Conservation (phyloP, 2,113 vertebrate species). For the Recurvirostra avosetta region DNA sequence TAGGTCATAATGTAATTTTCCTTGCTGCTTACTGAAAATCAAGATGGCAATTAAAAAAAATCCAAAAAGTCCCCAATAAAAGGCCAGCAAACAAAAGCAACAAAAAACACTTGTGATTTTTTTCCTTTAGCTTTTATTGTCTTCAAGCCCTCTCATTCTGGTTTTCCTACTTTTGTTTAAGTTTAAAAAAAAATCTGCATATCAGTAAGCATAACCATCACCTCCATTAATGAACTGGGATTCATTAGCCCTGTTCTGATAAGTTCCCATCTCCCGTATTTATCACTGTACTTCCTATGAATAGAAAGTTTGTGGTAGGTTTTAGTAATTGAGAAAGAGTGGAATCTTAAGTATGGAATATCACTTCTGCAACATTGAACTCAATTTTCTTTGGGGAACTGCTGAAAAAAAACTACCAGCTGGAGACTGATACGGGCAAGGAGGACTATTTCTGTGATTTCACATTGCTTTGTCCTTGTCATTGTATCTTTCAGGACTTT, state of each 20-base stretch:
- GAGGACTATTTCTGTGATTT: background rate
- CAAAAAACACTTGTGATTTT: background rate
- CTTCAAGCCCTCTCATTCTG: background rate
- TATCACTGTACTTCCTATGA: background rate
- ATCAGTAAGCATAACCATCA: background rate
- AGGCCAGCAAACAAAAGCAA: background rate
- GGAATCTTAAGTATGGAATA: background rate
- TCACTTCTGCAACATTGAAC: background rate
- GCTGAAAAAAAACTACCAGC: background rate
- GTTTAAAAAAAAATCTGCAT: background rate
- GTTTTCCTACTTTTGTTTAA: background rate
- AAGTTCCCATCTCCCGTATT: background rate
- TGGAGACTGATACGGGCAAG: background rate
- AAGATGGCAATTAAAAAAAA: background rate
- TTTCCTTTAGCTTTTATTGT: background rate
- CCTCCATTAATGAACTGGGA: background rate
- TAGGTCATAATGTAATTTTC: background rate
- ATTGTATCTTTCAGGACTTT: background rate
- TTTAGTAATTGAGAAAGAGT: background rate
- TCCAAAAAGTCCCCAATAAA: background rate
- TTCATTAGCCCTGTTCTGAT: background rate
- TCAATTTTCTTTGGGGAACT: background rate
- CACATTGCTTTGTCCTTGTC: background rate
- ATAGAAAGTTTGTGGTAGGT: background rate
- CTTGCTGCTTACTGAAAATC: background rate